Evolutionary conservation across 2,797 vertebrate species (phyloP), one percentile per base, ranked within the genome.

Genomic region (Phataginus tricuspis): DNA sequence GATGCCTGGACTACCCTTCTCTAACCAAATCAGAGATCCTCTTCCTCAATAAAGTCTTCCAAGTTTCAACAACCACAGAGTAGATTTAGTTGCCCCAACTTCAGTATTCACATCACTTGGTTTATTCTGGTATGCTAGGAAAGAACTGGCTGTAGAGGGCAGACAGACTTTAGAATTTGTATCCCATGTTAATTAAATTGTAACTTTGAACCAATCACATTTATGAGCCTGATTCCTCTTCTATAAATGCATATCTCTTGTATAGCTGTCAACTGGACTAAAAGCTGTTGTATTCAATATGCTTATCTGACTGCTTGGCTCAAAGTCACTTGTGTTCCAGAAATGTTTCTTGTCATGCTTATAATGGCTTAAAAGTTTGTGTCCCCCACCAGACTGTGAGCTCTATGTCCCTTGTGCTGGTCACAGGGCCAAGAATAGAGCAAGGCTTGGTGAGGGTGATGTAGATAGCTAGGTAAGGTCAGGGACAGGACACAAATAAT

Each of bases 191-290:
- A 88, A 95, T 78, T 95, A 93, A 92, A 59, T 42, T 71, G n/a
- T 96, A 75, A 92, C 69, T 75, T 94, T 95, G 49, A 86, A 59
- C 39, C 45, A 85, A 18, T 85, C 79, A 64, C 25, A 63, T 85
- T 85, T 91, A 16, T 78, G 74, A 80, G 18, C 19, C 31, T 68
- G 34, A 82, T 72, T 91, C 14, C 25, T 92, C 15, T 79, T 87
- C 80, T 92, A 2, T 94, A 92, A 89, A 83, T 89, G 57, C 53
- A 91, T 34, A 71, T 77, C n/a, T 45, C 31, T 84, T 53, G 4
- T 49, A 87, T 74, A 31, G 12, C 34, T 90, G 84, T 92, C 27
- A 19, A 14, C 69, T 78, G 55, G 34, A 84, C 75, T 86, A 82
- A 71, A 94, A 90, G 14, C 79, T 78, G 49, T 39, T 59, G 25